These are phyloP conservation scores for Clarias pachynema DNA, from an alignment of 2,797 vertebrate species.

Conservation along the genomic window DNA sequence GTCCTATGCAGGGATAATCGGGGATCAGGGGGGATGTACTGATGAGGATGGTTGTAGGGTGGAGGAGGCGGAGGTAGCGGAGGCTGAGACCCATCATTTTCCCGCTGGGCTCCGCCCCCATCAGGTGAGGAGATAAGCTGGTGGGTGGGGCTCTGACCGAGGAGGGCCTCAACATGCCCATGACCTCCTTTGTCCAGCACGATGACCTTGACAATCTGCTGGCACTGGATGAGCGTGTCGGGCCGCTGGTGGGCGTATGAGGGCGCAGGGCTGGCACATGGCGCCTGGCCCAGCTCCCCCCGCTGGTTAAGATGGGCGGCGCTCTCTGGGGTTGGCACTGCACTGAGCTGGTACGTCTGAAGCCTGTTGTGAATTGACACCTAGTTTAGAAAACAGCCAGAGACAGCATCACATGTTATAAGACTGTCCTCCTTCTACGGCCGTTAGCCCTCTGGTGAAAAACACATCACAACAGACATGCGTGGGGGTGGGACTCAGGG, in stretches of 20 bases:
- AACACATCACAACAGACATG: conserved; percentile 68
- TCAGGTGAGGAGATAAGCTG: conserved; percentile 79
- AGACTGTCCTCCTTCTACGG: conserved; percentile 86
- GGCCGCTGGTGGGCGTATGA: conserved; percentile 72
- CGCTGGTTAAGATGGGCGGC: conserved; percentile 83
- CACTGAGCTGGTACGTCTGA: conserved; percentile 97
- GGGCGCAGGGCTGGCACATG: conserved; percentile 69
- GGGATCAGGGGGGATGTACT: conserved; percentile 90
- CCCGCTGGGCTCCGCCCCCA: conserved; percentile 66
- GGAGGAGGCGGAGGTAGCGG: conserved; percentile 93
- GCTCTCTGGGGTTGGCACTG: conserved; percentile 78
- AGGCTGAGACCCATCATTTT: conserved; percentile 83
- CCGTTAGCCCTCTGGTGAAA: conserved; percentile 67
- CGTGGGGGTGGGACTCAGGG: conserved; percentile 62
- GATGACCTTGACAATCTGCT: conserved; percentile 98
- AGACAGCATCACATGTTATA: conserved; percentile 99
- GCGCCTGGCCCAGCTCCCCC: conserved; percentile 74
- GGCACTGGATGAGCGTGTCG: conserved; percentile 95
- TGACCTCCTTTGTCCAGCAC: conserved; percentile 92
- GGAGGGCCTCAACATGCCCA: conserved; percentile 88
- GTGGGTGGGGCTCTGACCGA: conserved; percentile 90
- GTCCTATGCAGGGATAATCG: conserved; percentile 89
- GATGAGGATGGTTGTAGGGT: conserved; percentile 94
- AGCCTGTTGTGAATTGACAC: conserved; percentile 99
- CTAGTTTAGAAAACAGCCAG: conserved; percentile 99